phyloP scores from a whole-genome alignment of 2,888 invertebrate genomes.

The Thymelicus sylvestris region DNA sequence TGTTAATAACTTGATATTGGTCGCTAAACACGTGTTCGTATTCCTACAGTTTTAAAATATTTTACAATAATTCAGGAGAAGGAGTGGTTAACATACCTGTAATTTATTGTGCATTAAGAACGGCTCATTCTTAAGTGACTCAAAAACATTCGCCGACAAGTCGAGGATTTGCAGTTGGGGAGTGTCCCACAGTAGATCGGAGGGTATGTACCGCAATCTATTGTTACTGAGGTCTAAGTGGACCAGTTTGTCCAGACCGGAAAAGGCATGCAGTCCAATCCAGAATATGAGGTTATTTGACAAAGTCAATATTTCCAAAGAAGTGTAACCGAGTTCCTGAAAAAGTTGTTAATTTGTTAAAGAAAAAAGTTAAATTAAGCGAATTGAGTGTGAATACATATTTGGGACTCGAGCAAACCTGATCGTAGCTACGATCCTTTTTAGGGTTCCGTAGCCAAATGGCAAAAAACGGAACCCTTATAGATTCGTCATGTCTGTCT shows the following conservation, averaged over 20 bases:
- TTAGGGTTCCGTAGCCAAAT: too few relatives aligned
- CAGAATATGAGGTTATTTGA: slow-evolving; percentile 86
- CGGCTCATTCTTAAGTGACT: slow-evolving; percentile 80
- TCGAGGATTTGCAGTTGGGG: slow-evolving; percentile 80
- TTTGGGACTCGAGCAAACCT: too few relatives aligned
- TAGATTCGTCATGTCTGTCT: too few relatives aligned
- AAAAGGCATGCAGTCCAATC: slow-evolving; percentile 86
- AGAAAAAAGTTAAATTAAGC: too few relatives aligned
- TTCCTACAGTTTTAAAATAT: too few relatives aligned
- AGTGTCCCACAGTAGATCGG: slow-evolving; percentile 84
- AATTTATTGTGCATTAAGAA: slow-evolving; percentile 82
- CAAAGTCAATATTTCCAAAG: slow-evolving; percentile 77
- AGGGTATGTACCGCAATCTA: slow-evolving; percentile 82
- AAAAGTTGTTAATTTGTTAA: slow-evolving; percentile 45
- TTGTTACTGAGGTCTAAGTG: slow-evolving; percentile 86
- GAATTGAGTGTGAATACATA: too few relatives aligned
- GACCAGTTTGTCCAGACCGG: slow-evolving; percentile 74
- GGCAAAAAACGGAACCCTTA: too few relatives aligned
- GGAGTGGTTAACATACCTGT: slow-evolving; percentile 58
- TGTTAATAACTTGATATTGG: too few relatives aligned
- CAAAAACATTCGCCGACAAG: slow-evolving; percentile 86
- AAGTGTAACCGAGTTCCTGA: slow-evolving; percentile 77
- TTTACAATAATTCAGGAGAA: too few relatives aligned
- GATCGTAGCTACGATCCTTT: too few relatives aligned
- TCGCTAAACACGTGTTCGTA: too few relatives aligned